Percentiles rank a stretch among this genome's conserved stretches.
These are phyloP conservation scores for Coilia nasus DNA, from an alignment of 2,797 vertebrate species.

Conservation along the genomic window DNA sequence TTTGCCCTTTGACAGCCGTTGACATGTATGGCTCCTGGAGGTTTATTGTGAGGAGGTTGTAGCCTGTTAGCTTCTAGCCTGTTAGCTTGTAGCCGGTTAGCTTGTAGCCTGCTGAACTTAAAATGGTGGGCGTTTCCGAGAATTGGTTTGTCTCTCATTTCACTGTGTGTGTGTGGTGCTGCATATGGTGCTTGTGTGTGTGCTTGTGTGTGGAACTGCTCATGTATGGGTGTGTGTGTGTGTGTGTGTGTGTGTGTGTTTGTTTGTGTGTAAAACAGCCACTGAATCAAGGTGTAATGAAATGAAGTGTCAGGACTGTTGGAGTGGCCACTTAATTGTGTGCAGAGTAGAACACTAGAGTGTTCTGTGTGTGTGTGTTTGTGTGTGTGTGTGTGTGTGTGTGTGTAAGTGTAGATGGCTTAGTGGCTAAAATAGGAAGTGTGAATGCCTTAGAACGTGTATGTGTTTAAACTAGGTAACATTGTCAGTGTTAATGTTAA, in stretches of 20 bases:
- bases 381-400: neutral
- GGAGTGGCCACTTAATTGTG: neutral
- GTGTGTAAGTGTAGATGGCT: too few species aligned
- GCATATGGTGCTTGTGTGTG: neutral
- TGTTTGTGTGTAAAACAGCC: neutral
- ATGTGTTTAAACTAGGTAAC: constrained; percentile 12
- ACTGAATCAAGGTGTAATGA: neutral
- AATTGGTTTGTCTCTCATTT: constrained; percentile 39
- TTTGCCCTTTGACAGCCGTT: too few species aligned
- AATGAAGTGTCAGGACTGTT: neutral
- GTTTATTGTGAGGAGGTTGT: neutral
- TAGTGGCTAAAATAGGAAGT: neutral
- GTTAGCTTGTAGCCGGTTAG: too few species aligned
- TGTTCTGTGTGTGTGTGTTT: neutral
- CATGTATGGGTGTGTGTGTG: neutral
- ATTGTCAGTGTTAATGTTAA: constrained; percentile 45
- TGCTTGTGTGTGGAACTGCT: neutral
- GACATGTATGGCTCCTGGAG: too few species aligned
- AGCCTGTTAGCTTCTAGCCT: too few species aligned
- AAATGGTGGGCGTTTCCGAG: constrained; percentile 8
- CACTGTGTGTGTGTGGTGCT: constrained; percentile 39
- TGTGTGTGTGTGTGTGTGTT: neutral
- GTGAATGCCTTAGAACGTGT: too few species aligned
- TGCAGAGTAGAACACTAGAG: neutral
- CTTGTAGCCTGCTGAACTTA: neutral